Percentiles rank a stretch among this genome's conserved stretches.
Conservation (phyloP, 2,113 vertebrate species). For the Pelvicachromis taeniatus region DNA sequence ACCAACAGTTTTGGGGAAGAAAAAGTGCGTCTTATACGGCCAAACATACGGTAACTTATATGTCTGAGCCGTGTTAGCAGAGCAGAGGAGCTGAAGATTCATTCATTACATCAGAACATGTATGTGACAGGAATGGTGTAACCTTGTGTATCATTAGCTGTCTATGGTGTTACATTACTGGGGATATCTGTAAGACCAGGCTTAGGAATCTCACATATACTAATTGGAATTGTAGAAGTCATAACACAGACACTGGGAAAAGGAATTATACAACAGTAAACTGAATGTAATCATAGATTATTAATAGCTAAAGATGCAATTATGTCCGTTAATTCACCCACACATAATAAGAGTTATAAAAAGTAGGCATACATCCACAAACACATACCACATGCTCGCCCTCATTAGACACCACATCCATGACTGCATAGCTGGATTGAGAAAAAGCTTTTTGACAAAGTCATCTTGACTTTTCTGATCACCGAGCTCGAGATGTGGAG, state of each 20-base stretch:
- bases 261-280: not conserved
- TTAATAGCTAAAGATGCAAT: no score
- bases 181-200: not conserved
- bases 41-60: no score
- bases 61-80: not conserved
- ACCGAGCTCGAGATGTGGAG: not conserved
- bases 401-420: not conserved
- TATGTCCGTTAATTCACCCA: no score
- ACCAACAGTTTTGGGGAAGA: no score
- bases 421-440: not conserved
- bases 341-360: not conserved
- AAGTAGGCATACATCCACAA: not conserved
- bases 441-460: accelerated
- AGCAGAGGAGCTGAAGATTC: not conserved
- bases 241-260: not conserved
- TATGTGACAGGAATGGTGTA: not conserved
- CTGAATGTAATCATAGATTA: no score
- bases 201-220: not conserved
- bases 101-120: accelerated
- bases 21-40: no score
- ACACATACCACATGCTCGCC: accelerated
- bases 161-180: not conserved
- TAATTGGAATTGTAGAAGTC: not conserved
- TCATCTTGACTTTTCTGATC: not conserved
- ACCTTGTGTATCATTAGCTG: not conserved